Conservation (phyloP, 1,140 invertebrate genomes). For the Ips typographus region DNA sequence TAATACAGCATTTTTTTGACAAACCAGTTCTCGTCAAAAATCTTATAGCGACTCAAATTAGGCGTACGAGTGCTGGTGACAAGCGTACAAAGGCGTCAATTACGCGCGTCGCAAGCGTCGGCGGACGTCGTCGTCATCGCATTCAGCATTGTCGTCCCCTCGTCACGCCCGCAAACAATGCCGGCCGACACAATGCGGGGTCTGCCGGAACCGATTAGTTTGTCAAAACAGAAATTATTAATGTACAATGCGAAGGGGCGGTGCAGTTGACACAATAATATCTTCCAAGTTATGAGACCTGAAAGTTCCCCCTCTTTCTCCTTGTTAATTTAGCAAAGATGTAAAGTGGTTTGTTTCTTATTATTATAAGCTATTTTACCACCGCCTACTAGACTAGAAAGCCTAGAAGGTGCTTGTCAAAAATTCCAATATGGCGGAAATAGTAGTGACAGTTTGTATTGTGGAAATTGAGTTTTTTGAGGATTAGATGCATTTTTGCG, state of each 20-base stretch:
- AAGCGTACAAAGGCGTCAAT: slow-evolving; percentile 50
- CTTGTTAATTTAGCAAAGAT: too few relatives aligned
- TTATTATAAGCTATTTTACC: too few relatives aligned
- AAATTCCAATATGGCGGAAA: too few relatives aligned
- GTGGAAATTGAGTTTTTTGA: too few relatives aligned
- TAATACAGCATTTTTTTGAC: background rate
- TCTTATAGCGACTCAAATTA: slow-evolving; percentile 46
- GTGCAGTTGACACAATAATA: slow-evolving; percentile 33
- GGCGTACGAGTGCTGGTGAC: slow-evolving; percentile 50
- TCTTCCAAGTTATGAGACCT: slow-evolving; percentile 12
- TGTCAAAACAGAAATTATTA: slow-evolving; percentile 38
- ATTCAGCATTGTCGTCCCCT: slow-evolving; percentile 34
- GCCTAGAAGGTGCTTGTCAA: too few relatives aligned
- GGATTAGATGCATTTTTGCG: too few relatives aligned
- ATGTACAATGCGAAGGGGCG: slow-evolving; percentile 26
- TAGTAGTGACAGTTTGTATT: too few relatives aligned
- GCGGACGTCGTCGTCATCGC: slow-evolving; percentile 30
- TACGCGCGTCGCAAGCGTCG: slow-evolving; percentile 46
- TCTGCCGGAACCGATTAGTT: slow-evolving; percentile 37
- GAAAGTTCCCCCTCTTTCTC: too few relatives aligned
- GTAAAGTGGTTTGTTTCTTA: too few relatives aligned
- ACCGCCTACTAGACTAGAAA: too few relatives aligned
- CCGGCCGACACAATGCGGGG: slow-evolving; percentile 34
- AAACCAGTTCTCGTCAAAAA: background rate
- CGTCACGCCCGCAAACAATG: slow-evolving; percentile 48